These are phyloP conservation scores for Macrosiphum euphorbiae DNA, from an alignment of 2,888 invertebrate species.

Conservation along the genomic window DNA sequence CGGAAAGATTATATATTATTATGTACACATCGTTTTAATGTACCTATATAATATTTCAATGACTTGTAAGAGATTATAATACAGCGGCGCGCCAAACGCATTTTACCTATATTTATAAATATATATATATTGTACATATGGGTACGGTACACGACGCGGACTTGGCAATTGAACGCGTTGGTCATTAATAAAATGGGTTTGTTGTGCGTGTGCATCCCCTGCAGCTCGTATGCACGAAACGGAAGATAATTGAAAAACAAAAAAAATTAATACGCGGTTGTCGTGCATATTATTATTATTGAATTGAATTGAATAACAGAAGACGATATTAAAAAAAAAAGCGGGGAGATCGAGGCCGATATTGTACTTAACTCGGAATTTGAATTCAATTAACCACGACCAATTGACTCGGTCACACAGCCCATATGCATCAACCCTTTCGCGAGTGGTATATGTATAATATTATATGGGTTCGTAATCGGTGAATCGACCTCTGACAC, in stretches of 20 bases:
- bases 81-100: background rate
- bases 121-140: background rate
- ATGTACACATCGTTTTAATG: background rate
- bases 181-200: background rate
- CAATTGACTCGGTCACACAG: slow-evolving; percentile 64
- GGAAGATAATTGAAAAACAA: slow-evolving; percentile 9
- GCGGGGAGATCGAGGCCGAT: background rate
- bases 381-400: slow-evolving; percentile 63
- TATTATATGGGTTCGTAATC: slow-evolving; percentile 58
- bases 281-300: background rate
- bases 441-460: slow-evolving; percentile 4
- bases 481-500: slow-evolving; percentile 63
- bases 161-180: background rate
- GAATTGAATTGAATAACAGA: slow-evolving; percentile 27
- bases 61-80: background rate
- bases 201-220: background rate
- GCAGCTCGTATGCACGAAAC: background rate
- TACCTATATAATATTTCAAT: background rate
- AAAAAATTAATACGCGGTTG: background rate
- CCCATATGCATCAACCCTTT: slow-evolving; percentile 64
- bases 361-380: slow-evolving; percentile 62
- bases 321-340: background rate
- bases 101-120: background rate
- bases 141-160: background rate
- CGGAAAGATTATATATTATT: background rate